phyloP scores from a whole-genome alignment of 2,888 invertebrate species.

The Drosophila anomalata region DNA sequence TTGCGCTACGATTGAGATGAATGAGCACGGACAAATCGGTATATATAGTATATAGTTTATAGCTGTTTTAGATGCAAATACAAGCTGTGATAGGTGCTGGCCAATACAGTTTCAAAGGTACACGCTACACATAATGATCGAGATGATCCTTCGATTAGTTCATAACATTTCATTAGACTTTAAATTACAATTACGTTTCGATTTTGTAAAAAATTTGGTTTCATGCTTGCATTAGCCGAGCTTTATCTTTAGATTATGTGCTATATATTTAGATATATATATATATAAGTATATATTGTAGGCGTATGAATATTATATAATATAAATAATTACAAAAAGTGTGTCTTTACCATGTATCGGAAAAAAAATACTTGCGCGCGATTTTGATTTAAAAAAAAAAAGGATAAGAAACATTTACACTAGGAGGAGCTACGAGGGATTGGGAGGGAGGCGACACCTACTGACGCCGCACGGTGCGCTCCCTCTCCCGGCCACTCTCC shows the following conservation, averaged over 20 bases:
- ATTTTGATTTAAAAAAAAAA: neutral
- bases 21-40: slow-evolving; percentile 21
- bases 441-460: slow-evolving; percentile 41
- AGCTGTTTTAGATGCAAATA: slow-evolving; percentile 5
- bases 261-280: slow-evolving; percentile 29
- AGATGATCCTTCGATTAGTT: slow-evolving; percentile 2
- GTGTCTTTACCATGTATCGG: slow-evolving; percentile 33
- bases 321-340: slow-evolving; percentile 55
- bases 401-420: slow-evolving; percentile 19
- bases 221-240: slow-evolving; percentile 67
- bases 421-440: neutral
- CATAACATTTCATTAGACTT: slow-evolving; percentile 46
- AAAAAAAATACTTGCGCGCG: slow-evolving; percentile 48
- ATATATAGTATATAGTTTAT: slow-evolving; percentile 17
- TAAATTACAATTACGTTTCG: slow-evolving; percentile 51
- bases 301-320: slow-evolving; percentile 21
- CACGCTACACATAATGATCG: slow-evolving; percentile 28
- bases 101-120: slow-evolving; percentile 54
- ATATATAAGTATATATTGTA: slow-evolving; percentile 16
- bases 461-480: slow-evolving; percentile 85
- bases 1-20: slow-evolving; percentile 43
- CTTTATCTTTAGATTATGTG: slow-evolving; percentile 37
- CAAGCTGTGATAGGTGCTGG: slow-evolving; percentile 2
- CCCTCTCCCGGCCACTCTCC: slow-evolving; percentile 86
- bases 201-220: slow-evolving; percentile 77